Evolutionary conservation across 2,113 vertebrate species (phyloP).

Genomic region (Megalops atlanticus): DNA sequence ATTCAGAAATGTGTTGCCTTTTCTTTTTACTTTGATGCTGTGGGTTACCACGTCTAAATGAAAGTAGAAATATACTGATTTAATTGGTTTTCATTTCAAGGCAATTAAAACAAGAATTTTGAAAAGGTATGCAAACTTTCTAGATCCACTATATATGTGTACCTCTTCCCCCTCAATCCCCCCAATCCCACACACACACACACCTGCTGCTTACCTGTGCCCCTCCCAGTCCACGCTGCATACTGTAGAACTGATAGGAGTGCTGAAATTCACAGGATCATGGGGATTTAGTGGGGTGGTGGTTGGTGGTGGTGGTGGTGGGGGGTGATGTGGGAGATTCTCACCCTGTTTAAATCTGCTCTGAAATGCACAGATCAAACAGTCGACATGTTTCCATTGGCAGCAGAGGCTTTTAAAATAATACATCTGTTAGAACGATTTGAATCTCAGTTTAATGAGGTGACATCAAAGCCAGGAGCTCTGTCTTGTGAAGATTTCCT

Average conservation of each 20-base stretch:
- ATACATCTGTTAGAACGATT: constrained; percentile 80
- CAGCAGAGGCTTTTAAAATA: constrained; percentile 75
- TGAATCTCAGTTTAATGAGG: constrained; percentile 80
- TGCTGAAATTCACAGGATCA: constrained; percentile 80
- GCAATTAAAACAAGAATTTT: no score
- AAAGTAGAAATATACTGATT: no score
- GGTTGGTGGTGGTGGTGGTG: background rate
- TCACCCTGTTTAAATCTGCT: constrained; percentile 70
- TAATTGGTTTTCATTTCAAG: no score
- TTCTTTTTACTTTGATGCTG: no score
- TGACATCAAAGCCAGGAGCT: constrained; percentile 70
- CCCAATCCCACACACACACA: background rate
- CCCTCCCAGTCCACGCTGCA: constrained; percentile 79
- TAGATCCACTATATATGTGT: no score
- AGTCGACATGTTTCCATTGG: constrained; percentile 58
- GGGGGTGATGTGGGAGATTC: background rate
- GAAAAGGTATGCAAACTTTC: no score
- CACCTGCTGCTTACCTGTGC: constrained; percentile 69
- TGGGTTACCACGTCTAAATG: no score
- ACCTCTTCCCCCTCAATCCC: no score
- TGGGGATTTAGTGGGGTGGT: constrained; percentile 61
- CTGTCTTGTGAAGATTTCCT: constrained; percentile 58
- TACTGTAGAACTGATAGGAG: constrained; percentile 75
- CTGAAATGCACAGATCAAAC: constrained; percentile 64
- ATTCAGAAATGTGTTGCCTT: no score